Evolutionary conservation across 2,888 invertebrate genomes (phyloP).

Genomic region (Drosophila atroscutellata): DNA sequence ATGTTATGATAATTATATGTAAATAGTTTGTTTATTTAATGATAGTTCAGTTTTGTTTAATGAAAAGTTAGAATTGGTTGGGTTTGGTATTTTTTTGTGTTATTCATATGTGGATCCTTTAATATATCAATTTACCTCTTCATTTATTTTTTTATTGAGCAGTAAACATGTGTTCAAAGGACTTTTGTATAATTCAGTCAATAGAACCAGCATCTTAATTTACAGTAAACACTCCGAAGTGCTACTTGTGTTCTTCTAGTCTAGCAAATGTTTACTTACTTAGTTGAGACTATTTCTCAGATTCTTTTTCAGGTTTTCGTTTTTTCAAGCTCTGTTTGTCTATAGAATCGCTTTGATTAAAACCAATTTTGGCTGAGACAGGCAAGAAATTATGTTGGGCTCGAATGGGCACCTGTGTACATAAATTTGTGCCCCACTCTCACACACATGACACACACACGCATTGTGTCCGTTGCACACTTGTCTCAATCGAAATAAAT

Average conservation of each 20-base stretch:
- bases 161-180: neutral
- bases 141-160: neutral
- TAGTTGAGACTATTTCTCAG: slow-evolving; percentile 3
- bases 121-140: neutral
- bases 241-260: neutral
- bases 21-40: neutral
- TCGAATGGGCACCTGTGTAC: slow-evolving; percentile 43
- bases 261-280: slow-evolving; percentile 20
- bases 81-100: neutral
- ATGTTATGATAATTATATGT: neutral
- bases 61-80: neutral
- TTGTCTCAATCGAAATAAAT: slow-evolving; percentile 49
- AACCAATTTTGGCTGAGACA: slow-evolving; percentile 27
- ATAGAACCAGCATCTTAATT: neutral
- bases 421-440: slow-evolving; percentile 3
- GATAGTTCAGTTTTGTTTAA: neutral
- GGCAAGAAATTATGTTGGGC: slow-evolving; percentile 32
- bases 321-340: slow-evolving; percentile 28
- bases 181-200: slow-evolving; percentile 4
- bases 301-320: slow-evolving; percentile 2
- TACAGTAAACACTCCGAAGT: neutral
- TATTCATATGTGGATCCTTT: neutral
- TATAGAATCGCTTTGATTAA: slow-evolving; percentile 55
- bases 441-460: slow-evolving; percentile 8
- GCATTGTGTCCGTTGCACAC: slow-evolving; percentile 4